Conservation (phyloP, 2,888 invertebrate species). For the Corbicula japonica region DNA sequence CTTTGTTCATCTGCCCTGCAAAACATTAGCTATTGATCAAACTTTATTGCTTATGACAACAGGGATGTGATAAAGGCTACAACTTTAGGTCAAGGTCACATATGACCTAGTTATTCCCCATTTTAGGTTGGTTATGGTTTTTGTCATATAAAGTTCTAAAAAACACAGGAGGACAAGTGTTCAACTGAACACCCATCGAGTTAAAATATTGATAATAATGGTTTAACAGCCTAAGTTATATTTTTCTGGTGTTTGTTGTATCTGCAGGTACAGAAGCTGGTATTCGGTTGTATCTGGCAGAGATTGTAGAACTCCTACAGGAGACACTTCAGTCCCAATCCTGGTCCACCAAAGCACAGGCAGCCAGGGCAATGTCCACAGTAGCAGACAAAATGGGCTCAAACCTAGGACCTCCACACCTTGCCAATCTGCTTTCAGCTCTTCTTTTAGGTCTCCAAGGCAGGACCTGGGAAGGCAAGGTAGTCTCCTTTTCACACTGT, state of each 20-base stretch:
- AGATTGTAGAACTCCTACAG: constrained; percentile 91
- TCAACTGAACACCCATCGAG: too few relatives aligned
- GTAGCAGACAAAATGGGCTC: constrained; percentile 91
- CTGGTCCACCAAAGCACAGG: constrained; percentile 96
- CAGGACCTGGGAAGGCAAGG: constrained; percentile 95
- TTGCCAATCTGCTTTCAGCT: constrained; percentile 89
- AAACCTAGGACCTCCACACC: constrained; percentile 89
- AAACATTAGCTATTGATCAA: too few relatives aligned
- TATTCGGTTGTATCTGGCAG: constrained; percentile 91
- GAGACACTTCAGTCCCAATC: constrained; percentile 93
- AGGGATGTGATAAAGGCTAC: too few relatives aligned
- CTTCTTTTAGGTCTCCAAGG: constrained; percentile 92
- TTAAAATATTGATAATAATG: too few relatives aligned
- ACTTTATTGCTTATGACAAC: too few relatives aligned
- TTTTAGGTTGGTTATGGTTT: too few relatives aligned
- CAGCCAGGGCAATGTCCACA: constrained; percentile 93
- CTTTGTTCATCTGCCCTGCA: too few relatives aligned
- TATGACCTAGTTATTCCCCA: too few relatives aligned
- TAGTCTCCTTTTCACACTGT: constrained; percentile 39
- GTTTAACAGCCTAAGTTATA: not conserved
- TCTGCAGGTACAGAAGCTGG: constrained; percentile 90
- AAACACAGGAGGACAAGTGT: too few relatives aligned
- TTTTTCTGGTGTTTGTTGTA: not conserved
- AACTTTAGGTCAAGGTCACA: too few relatives aligned
- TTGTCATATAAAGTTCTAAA: too few relatives aligned